Evolutionary conservation across 2,888 invertebrate species (phyloP).

Genomic region (Ecdyonurus torrentis): DNA sequence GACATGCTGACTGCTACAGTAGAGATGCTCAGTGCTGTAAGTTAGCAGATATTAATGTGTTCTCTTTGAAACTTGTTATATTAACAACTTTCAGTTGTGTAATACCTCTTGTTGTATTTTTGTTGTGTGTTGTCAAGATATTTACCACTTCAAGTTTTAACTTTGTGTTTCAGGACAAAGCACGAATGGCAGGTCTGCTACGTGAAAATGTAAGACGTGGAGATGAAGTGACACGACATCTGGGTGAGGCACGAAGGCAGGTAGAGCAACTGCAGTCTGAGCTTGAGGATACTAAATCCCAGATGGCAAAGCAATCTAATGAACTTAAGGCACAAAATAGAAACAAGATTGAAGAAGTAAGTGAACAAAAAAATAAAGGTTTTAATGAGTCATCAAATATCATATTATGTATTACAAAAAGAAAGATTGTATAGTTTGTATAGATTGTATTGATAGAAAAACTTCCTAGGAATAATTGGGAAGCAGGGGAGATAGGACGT

Average conservation of each 20-base stretch:
- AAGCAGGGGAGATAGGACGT: too few relatives aligned
- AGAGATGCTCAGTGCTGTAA: slow-evolving; percentile 8
- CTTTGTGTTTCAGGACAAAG: slow-evolving; percentile 9
- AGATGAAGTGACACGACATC: slow-evolving; percentile 4
- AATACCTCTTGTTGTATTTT: not conserved
- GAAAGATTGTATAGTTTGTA: too few relatives aligned
- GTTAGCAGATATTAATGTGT: not conserved
- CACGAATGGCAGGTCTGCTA: slow-evolving; percentile 10
- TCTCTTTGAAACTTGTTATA: not conserved
- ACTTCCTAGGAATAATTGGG: too few relatives aligned
- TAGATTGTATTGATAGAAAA: too few relatives aligned
- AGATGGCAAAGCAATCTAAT: not conserved
- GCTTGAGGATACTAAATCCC: not conserved
- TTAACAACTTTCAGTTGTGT: not conserved
- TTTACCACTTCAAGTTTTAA: not conserved
- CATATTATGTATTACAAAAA: too few relatives aligned
- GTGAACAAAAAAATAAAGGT: too few relatives aligned
- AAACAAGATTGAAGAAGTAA: not conserved
- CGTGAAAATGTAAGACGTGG: slow-evolving; percentile 6
- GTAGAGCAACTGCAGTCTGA: too few relatives aligned
- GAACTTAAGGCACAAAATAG: not conserved
- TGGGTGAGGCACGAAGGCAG: not conserved
- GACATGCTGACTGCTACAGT: slow-evolving; percentile 11
- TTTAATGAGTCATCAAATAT: too few relatives aligned
- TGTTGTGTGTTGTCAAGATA: not conserved